Evolutionary conservation across 2,888 invertebrate genomes (phyloP), one percentile per base, ranked within the genome.

Genomic region (Acutogordius australiensis): DNA sequence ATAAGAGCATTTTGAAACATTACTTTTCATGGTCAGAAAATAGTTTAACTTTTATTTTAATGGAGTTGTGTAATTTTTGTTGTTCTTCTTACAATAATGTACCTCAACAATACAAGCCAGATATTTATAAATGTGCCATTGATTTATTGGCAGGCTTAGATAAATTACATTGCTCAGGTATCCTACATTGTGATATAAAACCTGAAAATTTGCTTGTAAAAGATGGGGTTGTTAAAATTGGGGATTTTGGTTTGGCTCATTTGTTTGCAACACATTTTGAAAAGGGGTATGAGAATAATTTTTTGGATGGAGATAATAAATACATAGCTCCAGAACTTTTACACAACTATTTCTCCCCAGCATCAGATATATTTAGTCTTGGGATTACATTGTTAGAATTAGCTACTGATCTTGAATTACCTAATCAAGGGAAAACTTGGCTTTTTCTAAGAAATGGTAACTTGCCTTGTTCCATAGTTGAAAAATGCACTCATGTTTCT

Each of bases 151-250:
- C 2, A 26, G 81, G 78, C 23, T 68, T 81, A 1, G 76, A 79
- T 65, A 78, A 79, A 66, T 70, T 82, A 27, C 82, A 82, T 67
- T 76, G 76, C 62, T 74, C 76, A 60, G 75, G 78, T 67, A 72
- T 81, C 37, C 74, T 81, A 37, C 82, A 82, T 67, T 73, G 81
- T 69, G 82, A 82, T 70, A 79, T 82, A 44, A 82, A 82, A 69
- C 78, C 81, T 56, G 81, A 80, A 60, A 82, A 82, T 69, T 80
- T 82, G 59, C 76, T 82, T 66, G 75, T 82, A 61, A 75, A 74
- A 62, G 76, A 78, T 65, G 76, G 76, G 28, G 67, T 73, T 21
- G 81, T 78, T 68, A 82, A 82, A 68, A 71, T 82, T 1, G 78
- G 78, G 45, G 82, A 82, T 70, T 82, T 82, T 69, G 82, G 82